Conservation (phyloP, 2,888 invertebrate genomes). For the Luperina testacea region DNA sequence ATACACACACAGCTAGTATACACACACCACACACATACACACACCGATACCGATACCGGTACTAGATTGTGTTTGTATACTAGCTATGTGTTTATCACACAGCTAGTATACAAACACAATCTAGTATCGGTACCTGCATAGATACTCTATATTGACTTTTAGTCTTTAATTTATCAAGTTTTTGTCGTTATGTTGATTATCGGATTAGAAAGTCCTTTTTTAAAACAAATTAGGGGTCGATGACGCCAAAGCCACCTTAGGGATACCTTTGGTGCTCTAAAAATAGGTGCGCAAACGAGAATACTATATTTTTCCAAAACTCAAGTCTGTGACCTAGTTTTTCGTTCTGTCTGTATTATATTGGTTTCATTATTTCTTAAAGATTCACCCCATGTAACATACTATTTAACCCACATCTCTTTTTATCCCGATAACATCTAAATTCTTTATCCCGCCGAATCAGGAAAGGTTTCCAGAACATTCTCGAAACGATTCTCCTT, state of each 20-base stretch:
- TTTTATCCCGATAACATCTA: slow-evolving; percentile 27
- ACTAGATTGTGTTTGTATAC: too few relatives aligned
- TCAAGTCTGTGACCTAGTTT: background rate
- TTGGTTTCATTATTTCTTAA: background rate
- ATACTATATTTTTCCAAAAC: background rate
- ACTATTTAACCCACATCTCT: background rate
- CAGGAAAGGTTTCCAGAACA: slow-evolving; percentile 29
- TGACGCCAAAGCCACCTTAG: too few relatives aligned
- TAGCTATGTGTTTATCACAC: too few relatives aligned
- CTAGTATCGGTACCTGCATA: background rate
- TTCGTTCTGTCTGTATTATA: background rate
- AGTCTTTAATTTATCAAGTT: background rate
- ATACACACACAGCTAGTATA: too few relatives aligned
- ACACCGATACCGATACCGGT: too few relatives aligned
- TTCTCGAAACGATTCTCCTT: slow-evolving; percentile 22
- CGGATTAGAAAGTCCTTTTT: too few relatives aligned
- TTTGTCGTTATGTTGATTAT: background rate
- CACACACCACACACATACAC: too few relatives aligned
- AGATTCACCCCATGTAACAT: background rate
- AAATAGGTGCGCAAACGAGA: too few relatives aligned
- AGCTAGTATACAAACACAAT: too few relatives aligned
- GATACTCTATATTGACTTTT: background rate
- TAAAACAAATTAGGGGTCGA: too few relatives aligned
- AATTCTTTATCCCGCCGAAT: slow-evolving; percentile 16
- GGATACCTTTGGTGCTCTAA: too few relatives aligned